A percentile compares a stretch with the other conserved stretches of the same genome.
Evolutionary conservation across 2,888 invertebrate species (phyloP).

Genomic region (Calliopum simillimum): DNA sequence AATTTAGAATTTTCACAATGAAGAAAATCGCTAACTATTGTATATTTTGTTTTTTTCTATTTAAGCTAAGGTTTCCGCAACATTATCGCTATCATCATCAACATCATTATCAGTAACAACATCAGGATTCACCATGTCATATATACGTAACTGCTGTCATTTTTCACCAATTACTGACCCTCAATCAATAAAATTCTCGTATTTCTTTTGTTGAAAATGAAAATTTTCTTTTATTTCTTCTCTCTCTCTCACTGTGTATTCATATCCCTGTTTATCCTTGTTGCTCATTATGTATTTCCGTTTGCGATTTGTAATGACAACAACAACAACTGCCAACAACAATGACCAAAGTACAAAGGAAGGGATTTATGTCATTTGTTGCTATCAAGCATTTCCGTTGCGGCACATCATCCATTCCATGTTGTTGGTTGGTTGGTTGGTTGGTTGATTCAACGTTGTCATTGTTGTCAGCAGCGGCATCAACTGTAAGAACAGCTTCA

Average conservation of each 20-base stretch:
- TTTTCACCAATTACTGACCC: not conserved
- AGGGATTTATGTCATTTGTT: conserved; percentile 2
- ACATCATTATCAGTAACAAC: not conserved
- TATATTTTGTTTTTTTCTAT: too few species aligned
- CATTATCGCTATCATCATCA: not conserved
- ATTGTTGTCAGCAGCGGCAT: too few species aligned
- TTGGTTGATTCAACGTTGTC: too few species aligned
- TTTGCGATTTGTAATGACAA: conserved; percentile 2
- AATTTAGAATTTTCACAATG: too few species aligned
- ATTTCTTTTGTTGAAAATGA: too few species aligned
- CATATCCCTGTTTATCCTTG: not conserved
- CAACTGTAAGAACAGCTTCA: too few species aligned
- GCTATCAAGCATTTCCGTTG: conserved; percentile 1
- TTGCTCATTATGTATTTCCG: not conserved
- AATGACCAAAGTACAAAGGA: not conserved
- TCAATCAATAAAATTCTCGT: not conserved
- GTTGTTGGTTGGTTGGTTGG: not conserved
- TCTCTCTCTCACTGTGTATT: too few species aligned
- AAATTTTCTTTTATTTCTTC: too few species aligned
- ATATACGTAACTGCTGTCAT: too few species aligned
- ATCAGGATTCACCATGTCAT: not conserved
- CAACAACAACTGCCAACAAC: not conserved
- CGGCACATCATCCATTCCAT: conserved; percentile 7
- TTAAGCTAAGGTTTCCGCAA: not conserved
- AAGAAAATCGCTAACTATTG: not conserved